These are phyloP conservation scores for Tupaia chinensis DNA, from an alignment of 2,113 vertebrate species.

Conservation along the genomic window DNA sequence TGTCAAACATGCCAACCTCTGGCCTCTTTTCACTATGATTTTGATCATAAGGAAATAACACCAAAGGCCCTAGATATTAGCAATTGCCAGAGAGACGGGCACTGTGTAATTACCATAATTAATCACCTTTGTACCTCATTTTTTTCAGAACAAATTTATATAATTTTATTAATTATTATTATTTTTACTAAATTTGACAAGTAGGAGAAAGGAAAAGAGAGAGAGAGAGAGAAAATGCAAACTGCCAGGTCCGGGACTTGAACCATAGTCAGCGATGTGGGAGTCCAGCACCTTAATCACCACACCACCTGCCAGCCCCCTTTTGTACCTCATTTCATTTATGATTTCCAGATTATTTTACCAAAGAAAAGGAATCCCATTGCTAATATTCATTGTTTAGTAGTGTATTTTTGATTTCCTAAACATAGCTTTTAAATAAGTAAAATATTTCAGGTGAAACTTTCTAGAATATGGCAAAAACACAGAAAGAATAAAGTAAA, in stretches of 20 bases:
- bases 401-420: neutral
- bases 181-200: too few species aligned
- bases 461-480: neutral
- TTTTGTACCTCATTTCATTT: neutral
- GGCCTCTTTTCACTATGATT: neutral
- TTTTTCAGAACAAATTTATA: too few species aligned
- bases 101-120: neutral
- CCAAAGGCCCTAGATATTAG: neutral
- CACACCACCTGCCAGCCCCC: too few species aligned
- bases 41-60: slow-evolving; percentile 5
- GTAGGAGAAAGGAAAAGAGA: too few species aligned
- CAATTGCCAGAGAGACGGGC: neutral
- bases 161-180: too few species aligned
- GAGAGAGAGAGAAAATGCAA: too few species aligned
- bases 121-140: neutral
- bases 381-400: neutral
- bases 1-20: too few species aligned
- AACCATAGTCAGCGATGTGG: too few species aligned
- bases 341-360: neutral
- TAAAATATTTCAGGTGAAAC: neutral
- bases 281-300: too few species aligned
- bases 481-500: neutral
- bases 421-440: slow-evolving; percentile 33
- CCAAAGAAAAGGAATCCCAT: neutral
- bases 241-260: too few species aligned